A percentile compares a stretch with the other conserved stretches of the same genome.
Conservation (phyloP, 2,113 vertebrate species). For the Mesocricetus auratus region DNA sequence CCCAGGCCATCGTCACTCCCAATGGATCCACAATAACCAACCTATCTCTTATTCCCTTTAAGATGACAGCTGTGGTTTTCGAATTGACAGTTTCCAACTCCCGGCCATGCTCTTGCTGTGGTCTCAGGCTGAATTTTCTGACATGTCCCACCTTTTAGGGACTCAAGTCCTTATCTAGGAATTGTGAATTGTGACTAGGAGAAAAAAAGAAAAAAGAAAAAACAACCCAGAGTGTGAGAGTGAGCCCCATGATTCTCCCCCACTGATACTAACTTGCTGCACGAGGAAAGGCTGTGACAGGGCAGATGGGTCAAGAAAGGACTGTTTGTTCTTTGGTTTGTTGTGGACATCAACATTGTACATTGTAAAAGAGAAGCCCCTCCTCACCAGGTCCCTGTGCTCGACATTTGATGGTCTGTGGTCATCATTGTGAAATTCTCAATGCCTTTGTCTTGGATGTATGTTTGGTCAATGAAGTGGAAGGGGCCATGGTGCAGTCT, state of each 20-base stretch:
- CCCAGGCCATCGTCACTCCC: neutral
- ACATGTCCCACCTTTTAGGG: neutral
- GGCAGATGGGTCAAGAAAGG: neutral
- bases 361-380: neutral
- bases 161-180: neutral
- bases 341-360: neutral
- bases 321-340: neutral
- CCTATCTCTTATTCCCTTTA: neutral
- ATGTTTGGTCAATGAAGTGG: neutral
- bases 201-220: neutral
- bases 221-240: neutral
- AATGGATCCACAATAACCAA: neutral
- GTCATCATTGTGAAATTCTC: neutral
- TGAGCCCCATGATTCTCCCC: neutral
- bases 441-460: conserved; percentile 5
- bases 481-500: neutral
- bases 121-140: neutral
- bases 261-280: rapidly evolving
- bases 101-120: neutral
- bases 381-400: neutral
- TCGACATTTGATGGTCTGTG: neutral
- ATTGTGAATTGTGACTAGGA: neutral
- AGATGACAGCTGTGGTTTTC: neutral
- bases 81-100: neutral
- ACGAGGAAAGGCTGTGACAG: rapidly evolving